Base-by-base conservation (phyloP, 2,797 vertebrate genomes). In the Tragelaphus eurycerus region DNA sequence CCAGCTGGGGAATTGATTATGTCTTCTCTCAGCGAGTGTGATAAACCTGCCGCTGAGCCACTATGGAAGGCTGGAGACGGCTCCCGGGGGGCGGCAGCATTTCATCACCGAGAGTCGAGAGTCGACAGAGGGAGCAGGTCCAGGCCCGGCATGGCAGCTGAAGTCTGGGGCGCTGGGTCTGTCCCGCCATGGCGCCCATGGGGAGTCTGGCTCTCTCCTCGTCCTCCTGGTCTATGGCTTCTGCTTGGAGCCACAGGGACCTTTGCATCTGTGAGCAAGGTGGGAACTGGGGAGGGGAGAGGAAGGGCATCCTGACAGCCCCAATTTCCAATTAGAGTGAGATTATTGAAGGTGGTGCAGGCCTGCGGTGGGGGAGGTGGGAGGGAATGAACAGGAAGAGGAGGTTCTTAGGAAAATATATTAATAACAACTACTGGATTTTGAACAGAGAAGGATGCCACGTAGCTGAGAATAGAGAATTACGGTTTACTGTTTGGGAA, bases 1-100 rank as follows among this genome's bases (percentile, higher is more conserved):
- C 98, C 98, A 99, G 98, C 99, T 98, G 97, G 99, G 99, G 99
- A 99, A 99, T 99, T 99, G 99, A 99, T 99, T 99, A 99, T 99
- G 98, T 99, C 99, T 99, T 98, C 98, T 99, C 98, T 99, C 98
- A 98, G 98, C 97, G 98, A 98, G 98, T 97, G 98, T 99, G 99
- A 99, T 99, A 98, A 99, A 99, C 99, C 97, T 97, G 97, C 98
- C 95, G 95, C 94, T 84, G 74, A 98, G 98, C 98, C 98, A 98
- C 98, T 48, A 94, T 87, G 98, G 97, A 98, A 98, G 98, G 97
- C 98, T 1, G 96, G 98, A 98, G 98, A 98, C 93, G 78, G 81
- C 97, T 99, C 99, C 98, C 98, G 0, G 0, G 98, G 96, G 99
- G 97, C 78, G 0, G 85, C 78, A 55, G 90, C 71, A 90, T 98